Percentiles rank a stretch among this genome's conserved stretches.
Conservation (phyloP, 2,113 vertebrate genomes). For the Muscicapa adusta region DNA sequence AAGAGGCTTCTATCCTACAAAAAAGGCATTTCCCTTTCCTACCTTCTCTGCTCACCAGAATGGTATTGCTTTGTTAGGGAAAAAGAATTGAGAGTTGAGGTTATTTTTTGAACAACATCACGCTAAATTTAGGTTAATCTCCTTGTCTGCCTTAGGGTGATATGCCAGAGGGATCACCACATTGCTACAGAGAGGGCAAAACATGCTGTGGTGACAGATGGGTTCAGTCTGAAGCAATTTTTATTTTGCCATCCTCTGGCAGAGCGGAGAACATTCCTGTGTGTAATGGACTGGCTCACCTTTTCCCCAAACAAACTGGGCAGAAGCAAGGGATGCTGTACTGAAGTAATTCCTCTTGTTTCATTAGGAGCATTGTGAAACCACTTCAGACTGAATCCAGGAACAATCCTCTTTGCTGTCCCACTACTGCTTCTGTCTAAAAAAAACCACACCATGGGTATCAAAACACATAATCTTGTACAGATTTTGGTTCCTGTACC, state of each 20-base stretch:
- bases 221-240: background rate
- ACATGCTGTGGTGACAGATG: background rate
- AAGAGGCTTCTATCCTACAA: background rate
- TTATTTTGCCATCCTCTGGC: background rate
- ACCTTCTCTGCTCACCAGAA: background rate
- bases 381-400: background rate
- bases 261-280: background rate
- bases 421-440: background rate
- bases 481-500: background rate
- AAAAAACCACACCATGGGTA: background rate
- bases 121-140: slow-evolving; percentile 1
- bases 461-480: background rate
- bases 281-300: background rate
- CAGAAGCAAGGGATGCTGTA: background rate
- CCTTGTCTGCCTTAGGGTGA: background rate
- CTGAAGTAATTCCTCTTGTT: background rate
- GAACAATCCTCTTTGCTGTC: background rate
- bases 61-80: background rate
- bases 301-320: background rate
- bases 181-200: background rate
- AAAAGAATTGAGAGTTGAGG: background rate
- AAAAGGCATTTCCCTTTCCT: slow-evolving; percentile 46
- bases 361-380: background rate
- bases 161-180: background rate
- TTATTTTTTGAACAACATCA: slow-evolving; percentile 17